phyloP scores from a whole-genome alignment of 2,888 invertebrate genomes.

The Conops quadrifasciatus region DNA sequence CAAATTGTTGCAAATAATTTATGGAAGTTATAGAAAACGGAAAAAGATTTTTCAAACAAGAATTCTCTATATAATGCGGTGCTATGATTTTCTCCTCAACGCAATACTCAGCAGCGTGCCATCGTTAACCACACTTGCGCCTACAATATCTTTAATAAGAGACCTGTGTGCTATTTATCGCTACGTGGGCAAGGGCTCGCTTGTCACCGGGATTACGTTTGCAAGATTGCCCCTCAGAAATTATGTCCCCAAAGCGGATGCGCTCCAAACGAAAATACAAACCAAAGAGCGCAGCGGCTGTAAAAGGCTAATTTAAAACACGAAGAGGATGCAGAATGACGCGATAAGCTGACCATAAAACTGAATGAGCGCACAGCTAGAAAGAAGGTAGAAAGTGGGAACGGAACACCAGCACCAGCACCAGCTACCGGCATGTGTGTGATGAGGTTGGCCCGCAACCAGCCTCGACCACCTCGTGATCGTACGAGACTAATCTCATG shows the following conservation, averaged over 20 bases:
- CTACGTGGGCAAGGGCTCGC: too few relatives aligned
- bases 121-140: too few relatives aligned
- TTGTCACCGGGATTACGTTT: slow-evolving; percentile 3
- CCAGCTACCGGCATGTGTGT: slow-evolving; percentile 6
- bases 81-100: too few relatives aligned
- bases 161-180: too few relatives aligned
- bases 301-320: slow-evolving; percentile 36
- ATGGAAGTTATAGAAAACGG: too few relatives aligned
- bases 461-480: neutral
- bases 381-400: neutral
- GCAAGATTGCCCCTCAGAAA: slow-evolving; percentile 1
- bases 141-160: too few relatives aligned
- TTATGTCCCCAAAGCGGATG: neutral
- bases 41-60: too few relatives aligned
- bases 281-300: slow-evolving; percentile 8
- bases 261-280: slow-evolving; percentile 10
- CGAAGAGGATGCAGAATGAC: slow-evolving; percentile 30
- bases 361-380: neutral
- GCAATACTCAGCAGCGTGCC: too few relatives aligned
- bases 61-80: too few relatives aligned
- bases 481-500: slow-evolving; percentile 29
- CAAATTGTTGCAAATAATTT: too few relatives aligned
- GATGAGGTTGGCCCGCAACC: neutral
- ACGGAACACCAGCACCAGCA: slow-evolving; percentile 9
- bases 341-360: slow-evolving; percentile 34